These are phyloP conservation scores for Athalia rosae DNA, from an alignment of 2,888 invertebrate genomes.

Conservation along the genomic window DNA sequence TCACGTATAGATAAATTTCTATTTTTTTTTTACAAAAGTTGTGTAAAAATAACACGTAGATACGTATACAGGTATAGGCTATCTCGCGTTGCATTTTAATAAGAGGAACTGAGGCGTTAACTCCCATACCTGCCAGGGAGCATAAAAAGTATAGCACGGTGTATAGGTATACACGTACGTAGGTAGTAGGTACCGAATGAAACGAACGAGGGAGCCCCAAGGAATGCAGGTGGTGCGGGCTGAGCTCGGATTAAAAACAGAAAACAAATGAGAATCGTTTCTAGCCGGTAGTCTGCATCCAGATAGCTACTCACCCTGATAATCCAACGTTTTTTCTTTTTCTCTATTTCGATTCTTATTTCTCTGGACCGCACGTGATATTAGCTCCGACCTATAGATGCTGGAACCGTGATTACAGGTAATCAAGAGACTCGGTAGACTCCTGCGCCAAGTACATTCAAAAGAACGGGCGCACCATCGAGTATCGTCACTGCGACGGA, in stretches of 20 bases:
- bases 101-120: conserved; percentile 29
- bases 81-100: conserved; percentile 10
- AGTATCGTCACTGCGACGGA: no score
- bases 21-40: neutral
- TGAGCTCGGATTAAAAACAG: conserved; percentile 46
- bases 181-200: neutral
- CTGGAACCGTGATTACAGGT: neutral
- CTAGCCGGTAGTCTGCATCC: conserved; percentile 59
- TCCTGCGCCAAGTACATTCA: no score
- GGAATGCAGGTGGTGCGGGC: conserved; percentile 46
- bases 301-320: conserved; percentile 59
- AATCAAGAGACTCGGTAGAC: no score
- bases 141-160: conserved; percentile 27
- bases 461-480: no score
- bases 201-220: conserved; percentile 46
- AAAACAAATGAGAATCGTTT: conserved; percentile 66
- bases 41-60: neutral
- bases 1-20: no score
- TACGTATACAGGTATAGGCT: neutral
- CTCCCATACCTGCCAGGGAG: conserved; percentile 19
- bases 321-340: conserved; percentile 50
- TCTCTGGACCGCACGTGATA: conserved; percentile 23
- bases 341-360: conserved; percentile 26
- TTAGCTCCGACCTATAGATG: neutral
- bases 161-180: neutral